Base-by-base conservation (phyloP, 2,797 vertebrate species). In the Hoplostethus mediterraneus region DNA sequence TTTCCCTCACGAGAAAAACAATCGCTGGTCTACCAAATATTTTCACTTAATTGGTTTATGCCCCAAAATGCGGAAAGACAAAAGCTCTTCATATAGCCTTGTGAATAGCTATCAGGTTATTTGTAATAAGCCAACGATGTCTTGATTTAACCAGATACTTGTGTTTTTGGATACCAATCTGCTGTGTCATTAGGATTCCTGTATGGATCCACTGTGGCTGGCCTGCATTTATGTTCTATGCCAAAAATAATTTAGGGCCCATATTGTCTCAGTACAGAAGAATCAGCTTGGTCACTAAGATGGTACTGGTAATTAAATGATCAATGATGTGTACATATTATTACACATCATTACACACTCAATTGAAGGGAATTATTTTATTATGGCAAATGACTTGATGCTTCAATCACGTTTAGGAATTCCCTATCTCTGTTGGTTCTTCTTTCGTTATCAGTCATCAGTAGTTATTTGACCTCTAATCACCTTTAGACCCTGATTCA, bases 141-240 rank as follows among this genome's bases (percentile, higher is more conserved):
- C 30, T 31, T 55, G 30, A 14, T 30, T 55, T 21, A 51, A 49
- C 21, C 47, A 38, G 33, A 63, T 12, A 16, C 16, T 62, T 28
- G 16, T 58, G 56, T 21, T 21, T 5, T 40, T 9, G 33, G 56
- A 21, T 58, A 30, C n/a, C 61, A 38, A 8, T 65, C 48, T 45
- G 76, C 64, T 74, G 69, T 81, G 82, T 85, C 85, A 53, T 6
- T 62, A 11, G 33, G 53, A 13, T 31, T 48, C 55, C 77, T 33
- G 28, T 48, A 6, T 61, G 17, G 60, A 11, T 59, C 10, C 9
- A 55, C 10, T 28, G 0, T 58, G 16, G 5, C 2, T 45, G 10
- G 30, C 42, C 28, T 3, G 44, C 44, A 45, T 56, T 6, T 40
- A 33, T 38, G 5, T 25, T 47, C 28, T 63, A 36, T 42, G 57